Conservation (phyloP, 2,888 invertebrate genomes). For the Onthophagus sagittarius region DNA sequence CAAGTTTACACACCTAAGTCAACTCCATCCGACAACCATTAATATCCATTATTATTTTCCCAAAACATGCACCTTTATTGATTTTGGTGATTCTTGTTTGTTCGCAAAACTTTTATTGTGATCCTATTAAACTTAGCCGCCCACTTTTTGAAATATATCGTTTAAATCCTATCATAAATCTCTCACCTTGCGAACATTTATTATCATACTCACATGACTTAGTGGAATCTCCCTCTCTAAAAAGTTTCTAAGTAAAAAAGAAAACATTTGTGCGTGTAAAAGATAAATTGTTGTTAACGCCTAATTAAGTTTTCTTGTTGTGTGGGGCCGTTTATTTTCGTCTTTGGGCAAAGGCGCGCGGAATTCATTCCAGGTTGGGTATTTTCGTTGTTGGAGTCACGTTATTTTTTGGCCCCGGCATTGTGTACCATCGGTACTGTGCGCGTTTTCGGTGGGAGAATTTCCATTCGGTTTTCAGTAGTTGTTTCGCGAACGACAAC, state of each 20-base stretch:
- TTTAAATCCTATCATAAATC: too few relatives aligned
- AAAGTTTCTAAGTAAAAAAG: too few relatives aligned
- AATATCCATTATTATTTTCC: too few relatives aligned
- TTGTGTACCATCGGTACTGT: not conserved
- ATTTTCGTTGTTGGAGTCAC: not conserved
- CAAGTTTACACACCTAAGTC: too few relatives aligned
- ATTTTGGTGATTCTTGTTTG: too few relatives aligned
- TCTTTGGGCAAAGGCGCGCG: not conserved
- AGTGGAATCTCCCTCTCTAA: too few relatives aligned
- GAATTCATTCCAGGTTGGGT: not conserved
- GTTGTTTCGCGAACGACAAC: not conserved
- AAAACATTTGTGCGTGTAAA: not conserved
- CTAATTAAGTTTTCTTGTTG: not conserved
- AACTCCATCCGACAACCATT: too few relatives aligned
- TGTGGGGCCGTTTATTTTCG: slow-evolving; percentile 12
- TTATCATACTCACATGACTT: not conserved
- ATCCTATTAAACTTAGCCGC: too few relatives aligned
- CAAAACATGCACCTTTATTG: too few relatives aligned
- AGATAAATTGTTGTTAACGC: not conserved
- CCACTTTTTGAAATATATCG: too few relatives aligned
- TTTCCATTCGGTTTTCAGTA: not conserved
- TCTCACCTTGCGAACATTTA: too few relatives aligned
- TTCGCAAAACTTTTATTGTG: too few relatives aligned
- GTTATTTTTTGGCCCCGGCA: slow-evolving; percentile 15
- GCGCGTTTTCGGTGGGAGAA: slow-evolving; percentile 7